Conservation (phyloP, 2,888 invertebrate species). For the Corbicula japonica region DNA sequence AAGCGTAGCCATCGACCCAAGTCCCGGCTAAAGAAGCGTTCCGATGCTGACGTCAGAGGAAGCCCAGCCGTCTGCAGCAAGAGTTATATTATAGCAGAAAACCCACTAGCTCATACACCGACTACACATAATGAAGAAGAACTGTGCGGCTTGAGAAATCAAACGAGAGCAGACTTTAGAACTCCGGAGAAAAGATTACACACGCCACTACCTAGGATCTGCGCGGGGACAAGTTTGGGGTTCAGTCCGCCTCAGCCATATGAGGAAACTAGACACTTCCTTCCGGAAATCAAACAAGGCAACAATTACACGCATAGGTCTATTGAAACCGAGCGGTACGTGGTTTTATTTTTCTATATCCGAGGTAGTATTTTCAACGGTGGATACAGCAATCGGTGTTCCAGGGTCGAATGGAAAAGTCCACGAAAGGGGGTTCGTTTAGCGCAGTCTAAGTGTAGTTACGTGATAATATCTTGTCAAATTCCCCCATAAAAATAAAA, state of each 20-base stretch:
- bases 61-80: slow-evolving; percentile 8
- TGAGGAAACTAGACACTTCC: not conserved
- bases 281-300: slow-evolving; percentile 10
- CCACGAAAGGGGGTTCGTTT: no score
- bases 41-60: slow-evolving; percentile 6
- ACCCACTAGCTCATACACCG: slow-evolving; percentile 13
- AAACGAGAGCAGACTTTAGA: slow-evolving; percentile 7
- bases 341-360: no score
- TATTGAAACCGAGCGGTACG: no score
- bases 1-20: not conserved
- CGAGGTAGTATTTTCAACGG: no score
- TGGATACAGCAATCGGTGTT: not conserved
- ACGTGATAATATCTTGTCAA: no score
- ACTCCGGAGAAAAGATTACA: not conserved
- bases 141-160: not conserved
- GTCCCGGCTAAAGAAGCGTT: not conserved
- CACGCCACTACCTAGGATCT: not conserved
- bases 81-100: slow-evolving; percentile 26
- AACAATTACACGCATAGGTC: no score
- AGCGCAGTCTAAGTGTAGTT: no score
- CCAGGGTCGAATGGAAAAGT: no score
- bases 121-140: not conserved
- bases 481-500: no score
- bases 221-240: not conserved
- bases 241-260: not conserved